Evolutionary conservation across 2,113 vertebrate genomes (phyloP).

Genomic region (Mola mola): DNA sequence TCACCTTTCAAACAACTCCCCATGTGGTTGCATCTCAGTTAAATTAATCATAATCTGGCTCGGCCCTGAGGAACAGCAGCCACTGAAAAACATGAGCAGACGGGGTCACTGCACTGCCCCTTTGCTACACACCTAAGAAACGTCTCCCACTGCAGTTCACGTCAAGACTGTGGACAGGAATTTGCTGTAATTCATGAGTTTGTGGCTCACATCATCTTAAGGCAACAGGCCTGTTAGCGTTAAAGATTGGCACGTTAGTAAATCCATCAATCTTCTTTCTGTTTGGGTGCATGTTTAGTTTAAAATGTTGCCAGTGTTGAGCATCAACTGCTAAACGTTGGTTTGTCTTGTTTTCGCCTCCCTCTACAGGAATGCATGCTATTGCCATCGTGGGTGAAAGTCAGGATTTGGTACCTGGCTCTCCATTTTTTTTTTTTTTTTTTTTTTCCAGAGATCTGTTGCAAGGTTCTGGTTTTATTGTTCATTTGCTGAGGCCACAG

Average conservation of each 20-base stretch:
- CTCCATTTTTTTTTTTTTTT: constrained; percentile 30
- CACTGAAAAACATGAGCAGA: constrained; percentile 61
- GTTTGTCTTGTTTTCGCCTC: constrained; percentile 58
- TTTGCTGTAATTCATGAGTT: too few relatives aligned
- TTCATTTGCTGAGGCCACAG: constrained; percentile 75
- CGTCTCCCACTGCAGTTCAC: too few relatives aligned
- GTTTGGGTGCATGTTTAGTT: constrained; percentile 36
- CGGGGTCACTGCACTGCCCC: constrained; percentile 33
- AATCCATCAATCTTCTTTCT: constrained; percentile 44
- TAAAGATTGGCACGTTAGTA: constrained; percentile 27
- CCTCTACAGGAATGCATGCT: constrained; percentile 13
- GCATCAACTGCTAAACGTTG: constrained; percentile 37
- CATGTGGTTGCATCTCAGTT: constrained; percentile 56
- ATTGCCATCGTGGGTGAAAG: constrained; percentile 26
- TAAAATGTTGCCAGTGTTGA: constrained; percentile 55
- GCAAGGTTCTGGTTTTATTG: constrained; percentile 75
- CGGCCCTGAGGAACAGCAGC: constrained; percentile 44
- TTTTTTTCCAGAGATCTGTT: constrained; percentile 58
- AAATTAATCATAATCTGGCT: constrained; percentile 75
- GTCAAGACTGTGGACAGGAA: too few relatives aligned
- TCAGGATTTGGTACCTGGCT: constrained; percentile 60
- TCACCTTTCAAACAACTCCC: constrained; percentile 76
- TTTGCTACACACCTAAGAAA: constrained; percentile 25
- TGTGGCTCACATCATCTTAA: too few relatives aligned
- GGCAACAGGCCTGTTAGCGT: constrained; percentile 34